These are phyloP conservation scores for Autographa pulchrina DNA, from an alignment of 2,888 invertebrate species.

Conservation along the genomic window DNA sequence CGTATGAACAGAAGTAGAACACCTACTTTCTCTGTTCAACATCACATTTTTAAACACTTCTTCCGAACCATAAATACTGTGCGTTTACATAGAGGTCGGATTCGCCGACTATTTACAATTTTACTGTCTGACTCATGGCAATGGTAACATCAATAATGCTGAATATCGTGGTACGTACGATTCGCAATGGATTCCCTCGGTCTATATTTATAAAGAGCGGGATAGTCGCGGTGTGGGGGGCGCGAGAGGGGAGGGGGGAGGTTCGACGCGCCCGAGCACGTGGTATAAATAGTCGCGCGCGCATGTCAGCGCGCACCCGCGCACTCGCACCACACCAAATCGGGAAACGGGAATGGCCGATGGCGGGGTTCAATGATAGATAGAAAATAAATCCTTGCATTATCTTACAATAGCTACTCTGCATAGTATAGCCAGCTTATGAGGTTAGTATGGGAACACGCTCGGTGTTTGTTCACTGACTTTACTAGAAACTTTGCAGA, in stretches of 20 bases:
- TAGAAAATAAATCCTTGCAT: slow-evolving; percentile 21
- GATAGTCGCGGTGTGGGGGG: slow-evolving; percentile 66
- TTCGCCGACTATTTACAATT: slow-evolving; percentile 62
- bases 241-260: slow-evolving; percentile 31
- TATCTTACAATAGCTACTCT: neutral
- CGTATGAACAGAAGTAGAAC: neutral
- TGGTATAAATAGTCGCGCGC: slow-evolving; percentile 85
- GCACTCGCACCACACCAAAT: slow-evolving; percentile 82
- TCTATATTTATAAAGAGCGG: slow-evolving; percentile 81
- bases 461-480: slow-evolving; percentile 20
- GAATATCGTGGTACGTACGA: slow-evolving; percentile 62
- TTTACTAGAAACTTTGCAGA: slow-evolving; percentile 40
- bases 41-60: slow-evolving; percentile 20
- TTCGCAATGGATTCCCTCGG: slow-evolving; percentile 83
- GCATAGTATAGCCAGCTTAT: slow-evolving; percentile 13
- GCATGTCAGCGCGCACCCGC: slow-evolving; percentile 74
- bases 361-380: slow-evolving; percentile 59
- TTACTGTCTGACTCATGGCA: slow-evolving; percentile 66
- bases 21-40: slow-evolving; percentile 10
- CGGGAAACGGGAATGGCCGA: slow-evolving; percentile 78
- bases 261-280: slow-evolving; percentile 69
- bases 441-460: neutral
- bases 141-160: slow-evolving; percentile 65
- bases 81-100: slow-evolving; percentile 34
- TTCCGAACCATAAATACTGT: slow-evolving; percentile 24